phyloP scores from a whole-genome alignment of 2,888 invertebrate species.

The Agriotes lineatus region DNA sequence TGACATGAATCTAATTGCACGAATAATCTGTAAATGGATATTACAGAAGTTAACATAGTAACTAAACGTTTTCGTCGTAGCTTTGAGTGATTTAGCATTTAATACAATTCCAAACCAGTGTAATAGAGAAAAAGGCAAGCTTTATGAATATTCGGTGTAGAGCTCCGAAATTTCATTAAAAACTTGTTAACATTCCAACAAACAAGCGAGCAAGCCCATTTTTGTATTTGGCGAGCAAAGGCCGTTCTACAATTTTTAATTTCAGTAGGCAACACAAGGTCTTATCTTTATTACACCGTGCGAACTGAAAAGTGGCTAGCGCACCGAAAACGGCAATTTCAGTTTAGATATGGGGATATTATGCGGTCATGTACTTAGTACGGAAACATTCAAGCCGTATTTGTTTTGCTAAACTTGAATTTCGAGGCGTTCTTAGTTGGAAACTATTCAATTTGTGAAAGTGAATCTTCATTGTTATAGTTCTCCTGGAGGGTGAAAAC shows the following conservation, averaged over 20 bases:
- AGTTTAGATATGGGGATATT: slow-evolving; percentile 44
- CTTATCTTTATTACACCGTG: slow-evolving; percentile 51
- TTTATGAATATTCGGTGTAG: too few relatives aligned
- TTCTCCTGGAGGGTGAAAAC: slow-evolving; percentile 24
- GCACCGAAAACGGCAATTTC: slow-evolving; percentile 44
- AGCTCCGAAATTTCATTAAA: too few relatives aligned
- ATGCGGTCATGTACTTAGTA: slow-evolving; percentile 39
- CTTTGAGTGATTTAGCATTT: too few relatives aligned
- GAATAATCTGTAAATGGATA: too few relatives aligned
- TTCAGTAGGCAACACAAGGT: slow-evolving; percentile 35
- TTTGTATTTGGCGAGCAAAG: too few relatives aligned
- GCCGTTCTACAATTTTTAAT: slow-evolving; percentile 37
- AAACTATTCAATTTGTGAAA: slow-evolving; percentile 40
- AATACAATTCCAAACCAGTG: too few relatives aligned
- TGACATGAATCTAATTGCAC: too few relatives aligned
- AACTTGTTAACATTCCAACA: too few relatives aligned
- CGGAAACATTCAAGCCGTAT: slow-evolving; percentile 40
- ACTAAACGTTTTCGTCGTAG: too few relatives aligned
- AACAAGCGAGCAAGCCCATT: too few relatives aligned
- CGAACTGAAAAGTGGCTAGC: slow-evolving; percentile 46
- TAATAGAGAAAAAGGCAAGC: too few relatives aligned
- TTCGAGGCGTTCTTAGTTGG: slow-evolving; percentile 30
- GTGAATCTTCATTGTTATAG: slow-evolving; percentile 37
- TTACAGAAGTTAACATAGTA: too few relatives aligned
- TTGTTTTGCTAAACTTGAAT: slow-evolving; percentile 36